Conservation (phyloP, 2,113 vertebrate species). For the Anas platyrhynchos region DNA sequence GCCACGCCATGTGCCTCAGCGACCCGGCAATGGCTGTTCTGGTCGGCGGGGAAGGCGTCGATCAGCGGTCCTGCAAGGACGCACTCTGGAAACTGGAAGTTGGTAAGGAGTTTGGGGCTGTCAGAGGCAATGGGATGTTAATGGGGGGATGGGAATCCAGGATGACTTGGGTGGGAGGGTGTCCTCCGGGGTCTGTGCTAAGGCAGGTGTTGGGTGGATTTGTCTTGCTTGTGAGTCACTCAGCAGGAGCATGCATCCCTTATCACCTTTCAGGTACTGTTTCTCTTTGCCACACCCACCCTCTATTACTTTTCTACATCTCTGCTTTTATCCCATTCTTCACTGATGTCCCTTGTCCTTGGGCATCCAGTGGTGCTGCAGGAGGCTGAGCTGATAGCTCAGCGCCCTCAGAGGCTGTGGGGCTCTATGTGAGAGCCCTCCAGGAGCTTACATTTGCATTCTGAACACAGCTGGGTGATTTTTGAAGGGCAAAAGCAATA, state of each 20-base stretch:
- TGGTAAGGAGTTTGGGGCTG: slow-evolving; percentile 64
- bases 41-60: slow-evolving; percentile 82
- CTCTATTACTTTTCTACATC: neutral
- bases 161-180: neutral
- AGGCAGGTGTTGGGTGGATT: neutral
- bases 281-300: neutral
- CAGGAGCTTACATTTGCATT: neutral
- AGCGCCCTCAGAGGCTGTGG: neutral
- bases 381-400: neutral
- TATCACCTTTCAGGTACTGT: neutral
- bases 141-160: neutral
- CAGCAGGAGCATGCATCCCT: neutral
- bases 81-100: slow-evolving; percentile 88
- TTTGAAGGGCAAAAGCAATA: neutral
- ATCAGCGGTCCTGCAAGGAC: slow-evolving; percentile 80
- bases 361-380: neutral
- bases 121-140: neutral
- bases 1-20: slow-evolving; percentile 86
- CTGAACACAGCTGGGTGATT: neutral
- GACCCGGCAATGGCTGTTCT: slow-evolving; percentile 85
- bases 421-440: neutral
- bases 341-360: neutral
- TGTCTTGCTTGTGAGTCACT: neutral
- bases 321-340: neutral
- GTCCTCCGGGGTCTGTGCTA: neutral